Percentiles rank a stretch among this genome's conserved stretches.
phyloP scores from a whole-genome alignment of 2,888 invertebrate species.

The Dione vanillae region DNA sequence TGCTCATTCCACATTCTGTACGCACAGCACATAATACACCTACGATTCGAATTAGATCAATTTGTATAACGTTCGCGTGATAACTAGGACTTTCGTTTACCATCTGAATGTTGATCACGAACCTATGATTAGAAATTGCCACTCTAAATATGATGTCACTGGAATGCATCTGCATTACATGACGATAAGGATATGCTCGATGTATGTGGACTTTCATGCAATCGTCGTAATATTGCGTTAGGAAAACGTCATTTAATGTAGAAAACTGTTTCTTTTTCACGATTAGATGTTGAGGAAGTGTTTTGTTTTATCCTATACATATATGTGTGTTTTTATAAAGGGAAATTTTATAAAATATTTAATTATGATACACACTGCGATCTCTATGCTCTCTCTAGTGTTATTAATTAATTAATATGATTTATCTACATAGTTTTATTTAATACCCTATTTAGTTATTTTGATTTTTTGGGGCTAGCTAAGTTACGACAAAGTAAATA shows the following conservation, averaged over 20 bases:
- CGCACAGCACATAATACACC: slow-evolving; percentile 30
- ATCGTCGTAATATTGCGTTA: slow-evolving; percentile 36
- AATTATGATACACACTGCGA: no score
- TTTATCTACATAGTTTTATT: no score
- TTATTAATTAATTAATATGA: no score
- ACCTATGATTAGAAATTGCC: slow-evolving; percentile 74
- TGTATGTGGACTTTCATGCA: slow-evolving; percentile 30
- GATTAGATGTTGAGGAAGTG: neutral
- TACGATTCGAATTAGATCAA: slow-evolving; percentile 45
- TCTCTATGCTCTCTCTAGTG: no score
- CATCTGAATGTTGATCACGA: slow-evolving; percentile 68
- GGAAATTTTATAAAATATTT: no score
- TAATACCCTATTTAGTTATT: no score
- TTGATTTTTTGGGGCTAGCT: no score
- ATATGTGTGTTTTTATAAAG: no score
- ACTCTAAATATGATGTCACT: slow-evolving; percentile 63
- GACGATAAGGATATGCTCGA: slow-evolving; percentile 30
- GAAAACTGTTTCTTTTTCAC: neutral
- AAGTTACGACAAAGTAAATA: no score
- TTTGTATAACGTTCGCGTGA: slow-evolving; percentile 54
- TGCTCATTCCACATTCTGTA: slow-evolving; percentile 30
- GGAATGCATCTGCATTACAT: slow-evolving; percentile 47
- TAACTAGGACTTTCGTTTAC: slow-evolving; percentile 73
- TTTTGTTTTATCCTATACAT: no score
- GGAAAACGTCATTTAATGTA: slow-evolving; percentile 21